Conservation (phyloP, 2,113 vertebrate species). For the Mirza zaza region DNA sequence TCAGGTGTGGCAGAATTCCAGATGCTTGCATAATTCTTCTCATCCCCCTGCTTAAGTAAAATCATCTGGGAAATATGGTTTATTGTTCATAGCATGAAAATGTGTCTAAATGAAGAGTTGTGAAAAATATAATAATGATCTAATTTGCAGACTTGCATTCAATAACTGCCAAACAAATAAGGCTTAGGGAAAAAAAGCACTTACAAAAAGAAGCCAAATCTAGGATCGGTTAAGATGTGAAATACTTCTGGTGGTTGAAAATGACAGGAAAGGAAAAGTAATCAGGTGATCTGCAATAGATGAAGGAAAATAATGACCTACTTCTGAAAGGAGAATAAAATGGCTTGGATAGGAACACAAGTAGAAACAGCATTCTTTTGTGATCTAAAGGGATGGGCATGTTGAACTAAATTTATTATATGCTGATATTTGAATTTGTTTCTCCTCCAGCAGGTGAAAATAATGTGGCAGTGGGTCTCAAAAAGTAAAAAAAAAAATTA, state of each 20-base stretch:
- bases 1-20: constrained; percentile 49
- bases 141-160: background rate
- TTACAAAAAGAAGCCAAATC: background rate
- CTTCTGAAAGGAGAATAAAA: background rate
- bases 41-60: background rate
- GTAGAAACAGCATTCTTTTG: background rate
- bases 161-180: constrained; percentile 2
- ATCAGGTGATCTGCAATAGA: background rate
- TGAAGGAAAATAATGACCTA: background rate
- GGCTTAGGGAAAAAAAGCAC: background rate
- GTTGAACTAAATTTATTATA: background rate
- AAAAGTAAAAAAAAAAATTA: background rate
- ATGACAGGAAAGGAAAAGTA: background rate
- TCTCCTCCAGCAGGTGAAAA: background rate
- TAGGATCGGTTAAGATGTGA: background rate
- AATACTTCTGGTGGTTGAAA: background rate
- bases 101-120: background rate
- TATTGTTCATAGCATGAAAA: constrained; percentile 37
- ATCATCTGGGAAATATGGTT: constrained; percentile 33
- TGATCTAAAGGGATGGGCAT: background rate
- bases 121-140: background rate
- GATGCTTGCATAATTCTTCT: constrained; percentile 40
- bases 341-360: background rate
- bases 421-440: background rate
- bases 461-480: background rate